A percentile compares a stretch with the other conserved stretches of the same genome.
Evolutionary conservation across 2,113 vertebrate genomes (phyloP).

Genomic region (Chrysemys picta): DNA sequence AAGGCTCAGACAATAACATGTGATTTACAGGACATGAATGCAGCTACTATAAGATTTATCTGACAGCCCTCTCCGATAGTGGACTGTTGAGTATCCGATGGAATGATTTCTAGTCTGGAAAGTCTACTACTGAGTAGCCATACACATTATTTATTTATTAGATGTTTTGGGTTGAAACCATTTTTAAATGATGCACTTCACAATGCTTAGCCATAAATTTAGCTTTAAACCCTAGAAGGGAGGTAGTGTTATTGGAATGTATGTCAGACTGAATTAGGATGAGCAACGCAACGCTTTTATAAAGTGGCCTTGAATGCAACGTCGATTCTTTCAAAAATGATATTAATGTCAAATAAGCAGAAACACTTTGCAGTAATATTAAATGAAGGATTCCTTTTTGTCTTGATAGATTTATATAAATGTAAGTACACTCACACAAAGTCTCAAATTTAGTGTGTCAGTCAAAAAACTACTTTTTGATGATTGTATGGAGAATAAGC

Average conservation of each 20-base stretch:
- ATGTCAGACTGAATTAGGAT: slow-evolving; percentile 91
- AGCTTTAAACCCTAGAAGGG: slow-evolving; percentile 84
- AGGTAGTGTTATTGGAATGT: slow-evolving; percentile 91
- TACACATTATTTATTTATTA: slow-evolving; percentile 96
- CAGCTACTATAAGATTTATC: slow-evolving; percentile 97
- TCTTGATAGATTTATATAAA: slow-evolving; percentile 70
- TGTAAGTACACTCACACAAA: background rate
- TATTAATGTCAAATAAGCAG: slow-evolving; percentile 88
- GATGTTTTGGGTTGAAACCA: slow-evolving; percentile 92
- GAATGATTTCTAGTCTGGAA: slow-evolving; percentile 93
- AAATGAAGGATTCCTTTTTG: slow-evolving; percentile 77
- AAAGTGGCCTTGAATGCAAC: slow-evolving; percentile 84
- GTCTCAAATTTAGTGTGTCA: background rate
- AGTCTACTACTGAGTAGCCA: slow-evolving; percentile 87
- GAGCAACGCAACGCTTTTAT: slow-evolving; percentile 85
- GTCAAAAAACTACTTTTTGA: slow-evolving; percentile 35
- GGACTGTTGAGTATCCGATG: slow-evolving; percentile 92
- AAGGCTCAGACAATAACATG: slow-evolving; percentile 96
- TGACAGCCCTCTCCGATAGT: slow-evolving; percentile 89
- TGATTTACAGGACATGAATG: slow-evolving; percentile 98
- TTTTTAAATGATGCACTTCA: slow-evolving; percentile 91
- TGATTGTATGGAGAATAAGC: background rate
- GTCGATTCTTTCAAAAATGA: slow-evolving; percentile 85
- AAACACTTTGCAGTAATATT: slow-evolving; percentile 75
- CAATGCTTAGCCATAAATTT: slow-evolving; percentile 87